Evolutionary conservation across 2,888 invertebrate genomes (phyloP).

Genomic region (Lottia scabra): DNA sequence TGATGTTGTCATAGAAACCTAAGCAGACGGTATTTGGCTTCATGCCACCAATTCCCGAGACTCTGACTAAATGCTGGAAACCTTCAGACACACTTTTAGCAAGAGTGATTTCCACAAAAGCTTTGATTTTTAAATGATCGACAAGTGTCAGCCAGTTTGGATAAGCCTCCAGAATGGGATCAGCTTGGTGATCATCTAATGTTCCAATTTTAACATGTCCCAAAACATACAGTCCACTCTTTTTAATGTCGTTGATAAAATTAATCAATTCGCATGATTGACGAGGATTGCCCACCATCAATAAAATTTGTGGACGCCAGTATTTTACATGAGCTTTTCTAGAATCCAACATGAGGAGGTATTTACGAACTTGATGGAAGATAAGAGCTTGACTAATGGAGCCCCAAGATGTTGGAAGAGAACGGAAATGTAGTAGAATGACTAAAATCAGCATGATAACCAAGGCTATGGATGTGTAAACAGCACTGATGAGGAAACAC

Average conservation of each 20-base stretch:
- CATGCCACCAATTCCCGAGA: constrained; percentile 98
- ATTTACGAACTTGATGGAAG: constrained; percentile 98
- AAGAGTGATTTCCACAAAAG: constrained; percentile 94
- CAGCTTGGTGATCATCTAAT: constrained; percentile 72
- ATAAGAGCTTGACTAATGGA: constrained; percentile 99
- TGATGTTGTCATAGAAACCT: constrained; percentile 87
- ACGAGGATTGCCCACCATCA: constrained; percentile 91
- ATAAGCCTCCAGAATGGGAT: constrained; percentile 83
- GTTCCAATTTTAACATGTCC: constrained; percentile 82
- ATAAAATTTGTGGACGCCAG: constrained; percentile 96
- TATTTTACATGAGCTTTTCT: constrained; percentile 99
- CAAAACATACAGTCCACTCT: constrained; percentile 85
- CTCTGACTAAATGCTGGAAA: constrained; percentile 88
- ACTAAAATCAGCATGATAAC: constrained; percentile 89
- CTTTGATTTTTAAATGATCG: constrained; percentile 89
- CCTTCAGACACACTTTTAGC: constrained; percentile 88
- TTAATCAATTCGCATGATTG: constrained; percentile 92
- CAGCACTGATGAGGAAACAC: constrained; percentile 94
- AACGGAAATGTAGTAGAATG: constrained; percentile 83
- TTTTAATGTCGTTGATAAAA: constrained; percentile 98
- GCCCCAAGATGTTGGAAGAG: constrained; percentile 93
- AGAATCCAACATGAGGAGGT: constrained; percentile 92
- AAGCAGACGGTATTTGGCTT: constrained; percentile 95
- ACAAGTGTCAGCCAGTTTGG: constrained; percentile 93
- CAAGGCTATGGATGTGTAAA: constrained; percentile 89